Base-by-base conservation (phyloP, 2,113 vertebrate genomes). In the Symphodus melops region DNA sequence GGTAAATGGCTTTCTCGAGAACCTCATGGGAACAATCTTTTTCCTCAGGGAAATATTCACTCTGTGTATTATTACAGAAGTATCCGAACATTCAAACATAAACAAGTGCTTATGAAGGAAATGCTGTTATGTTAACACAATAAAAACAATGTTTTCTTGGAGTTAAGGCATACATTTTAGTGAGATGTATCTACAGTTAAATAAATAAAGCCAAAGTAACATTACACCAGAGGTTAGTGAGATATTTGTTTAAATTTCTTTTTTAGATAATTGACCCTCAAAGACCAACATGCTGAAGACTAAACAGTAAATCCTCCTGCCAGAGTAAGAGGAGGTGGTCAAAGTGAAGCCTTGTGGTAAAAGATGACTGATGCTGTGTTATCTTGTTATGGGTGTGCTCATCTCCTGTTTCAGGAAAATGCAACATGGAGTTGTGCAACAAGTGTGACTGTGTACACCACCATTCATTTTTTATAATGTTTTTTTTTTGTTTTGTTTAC, bases 401-500 rank as follows among this genome's bases (percentile, higher is more conserved):
- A 0, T 57, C 65, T 88, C 78, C 23, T 42, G 66, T 72, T 81
- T 70, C 52, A 72, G 65, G 39, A 65, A 62, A 59, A 68, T 20
- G 11, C 77, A 58, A 68, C 23, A 17, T 20, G 19, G 23, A 68
- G 11, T 49, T 49, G 41, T 55, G n/a, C 39, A 62, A 25, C 8
- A 4, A 42, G 33, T 55, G 54, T 41, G 60, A 56, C 65, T 55
- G 41, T 8, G 61, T 46, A 42, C 41, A 64, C 25, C 3, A 8
- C 0, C 1, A 71, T 67, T 12, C 19, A 51, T 65, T 76, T 68
- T 73, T 77, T 28, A 51, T 42, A 16, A 75, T 68, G 55, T 20
- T 52, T 73, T 77, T 82, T 77, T 82, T n/a, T n/a, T n/a, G n/a
- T n/a, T n/a, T n/a, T n/a, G n/a, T n/a, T 74, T 60, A 86, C 25